Base-by-base conservation (phyloP, 2,888 invertebrate genomes). In the Lamproptera curius region DNA sequence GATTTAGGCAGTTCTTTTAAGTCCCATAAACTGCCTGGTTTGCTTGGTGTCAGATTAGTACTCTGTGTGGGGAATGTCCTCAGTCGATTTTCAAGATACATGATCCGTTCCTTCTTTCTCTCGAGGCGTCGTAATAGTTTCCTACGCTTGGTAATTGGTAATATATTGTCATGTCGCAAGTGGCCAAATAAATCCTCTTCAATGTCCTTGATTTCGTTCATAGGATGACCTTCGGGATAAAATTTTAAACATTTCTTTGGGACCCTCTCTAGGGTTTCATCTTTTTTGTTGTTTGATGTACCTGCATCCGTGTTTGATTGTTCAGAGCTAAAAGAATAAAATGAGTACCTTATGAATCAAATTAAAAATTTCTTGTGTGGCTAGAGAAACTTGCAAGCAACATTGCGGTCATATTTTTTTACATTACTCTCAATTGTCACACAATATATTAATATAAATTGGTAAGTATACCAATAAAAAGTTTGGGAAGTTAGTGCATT, bases 191-290 rank as follows among this genome's bases (percentile, higher is more conserved):
- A 53, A 35, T 81, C 73, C 39, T 82, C 61, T 61, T 90, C 89
- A 13, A 91, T 59, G 41, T 85, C 71, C 57, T 85, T 81, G 2
- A 91, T 61, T 34, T 82, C 69, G 60, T 91, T 83, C 68, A 90
- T 89, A 10, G 91, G 90, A 56, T 89, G 89, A 2, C 77, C 79
- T 23, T 78, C 71, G 0, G 83, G 79, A 45, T 81, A 84, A 33
- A 71, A 70, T 42, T 60, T 75, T 43, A 63, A 56, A 45, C 61
- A 57, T 42, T 59, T 63, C 34, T 68, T 65, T 5, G 68, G 63
- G 5, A 61, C 47, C 46, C 57, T 63, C 14, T 65, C 60, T 8
- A 59, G 41, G n/a, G 70, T 53, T 43, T 67, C 63, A 33, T 71
- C 63, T 17, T 63, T 23, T 38, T 58, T 53, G 8, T 34, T 44